These are phyloP conservation scores for Gulo gulo DNA, from an alignment of 2,113 vertebrate genomes.

Conservation along the genomic window DNA sequence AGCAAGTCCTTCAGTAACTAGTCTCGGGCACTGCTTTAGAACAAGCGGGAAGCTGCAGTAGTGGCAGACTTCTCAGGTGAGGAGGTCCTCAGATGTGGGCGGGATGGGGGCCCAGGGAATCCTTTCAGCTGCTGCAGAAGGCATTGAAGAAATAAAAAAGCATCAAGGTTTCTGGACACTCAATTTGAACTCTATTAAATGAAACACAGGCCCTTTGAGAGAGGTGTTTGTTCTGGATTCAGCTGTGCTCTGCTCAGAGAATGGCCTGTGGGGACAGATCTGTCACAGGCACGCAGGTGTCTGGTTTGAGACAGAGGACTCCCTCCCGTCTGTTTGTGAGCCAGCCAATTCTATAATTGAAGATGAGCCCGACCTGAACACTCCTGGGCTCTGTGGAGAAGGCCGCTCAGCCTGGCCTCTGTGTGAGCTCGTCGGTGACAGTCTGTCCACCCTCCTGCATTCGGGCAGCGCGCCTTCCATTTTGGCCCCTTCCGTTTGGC, in stretches of 20 bases:
- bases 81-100: background rate
- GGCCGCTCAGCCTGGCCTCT: conserved; percentile 35
- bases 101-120: background rate
- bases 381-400: conserved; percentile 48
- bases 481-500: background rate
- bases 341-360: conserved; percentile 70
- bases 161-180: conserved; percentile 52
- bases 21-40: background rate
- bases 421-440: conserved; percentile 52
- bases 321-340: conserved; percentile 68
- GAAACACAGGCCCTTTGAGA: conserved; percentile 65
- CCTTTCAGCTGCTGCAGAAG: background rate
- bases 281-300: conserved; percentile 77
- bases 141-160: conserved; percentile 42
- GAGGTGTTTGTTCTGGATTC: conserved; percentile 79
- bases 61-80: background rate
- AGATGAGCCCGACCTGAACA: conserved; percentile 72
- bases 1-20: background rate
- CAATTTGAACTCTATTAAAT: conserved; percentile 73
- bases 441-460: conserved; percentile 40
- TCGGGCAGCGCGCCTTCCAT: background rate
- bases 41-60: background rate
- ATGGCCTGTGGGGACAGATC: conserved; percentile 64
- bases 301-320: conserved; percentile 72
- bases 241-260: conserved; percentile 60